Evolutionary conservation across 1,140 invertebrate genomes (phyloP).

Genomic region (Fopius arisanus): DNA sequence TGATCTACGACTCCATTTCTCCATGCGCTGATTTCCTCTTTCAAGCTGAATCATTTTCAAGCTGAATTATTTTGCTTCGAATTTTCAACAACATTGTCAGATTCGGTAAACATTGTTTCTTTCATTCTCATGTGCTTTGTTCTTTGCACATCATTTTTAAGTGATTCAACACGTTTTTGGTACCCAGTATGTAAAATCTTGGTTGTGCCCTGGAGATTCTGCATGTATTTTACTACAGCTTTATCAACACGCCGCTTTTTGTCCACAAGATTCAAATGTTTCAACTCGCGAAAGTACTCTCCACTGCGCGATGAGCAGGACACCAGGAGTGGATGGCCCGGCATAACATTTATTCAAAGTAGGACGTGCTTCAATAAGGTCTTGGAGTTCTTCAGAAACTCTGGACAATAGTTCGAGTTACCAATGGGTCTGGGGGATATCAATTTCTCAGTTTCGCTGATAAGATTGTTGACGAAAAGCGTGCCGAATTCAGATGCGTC

Average conservation of each 20-base stretch:
- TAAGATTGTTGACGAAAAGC: not conserved
- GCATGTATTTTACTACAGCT: not conserved
- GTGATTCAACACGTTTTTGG: no score
- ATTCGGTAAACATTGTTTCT: no score
- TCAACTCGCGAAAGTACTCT: not conserved
- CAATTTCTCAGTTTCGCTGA: not conserved
- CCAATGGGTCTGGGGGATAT: not conserved
- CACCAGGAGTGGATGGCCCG: not conserved
- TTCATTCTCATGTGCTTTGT: no score
- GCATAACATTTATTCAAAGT: constrained; percentile 27
- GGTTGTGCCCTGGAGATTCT: not conserved
- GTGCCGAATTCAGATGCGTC: not conserved
- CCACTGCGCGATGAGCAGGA: not conserved
- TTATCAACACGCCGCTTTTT: not conserved
- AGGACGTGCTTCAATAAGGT: constrained; percentile 23
- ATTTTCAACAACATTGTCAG: no score
- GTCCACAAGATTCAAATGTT: not conserved
- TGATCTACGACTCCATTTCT: no score
- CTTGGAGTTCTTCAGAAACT: not conserved
- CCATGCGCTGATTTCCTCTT: no score
- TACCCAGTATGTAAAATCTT: no score
- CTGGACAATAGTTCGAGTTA: constrained; percentile 22
- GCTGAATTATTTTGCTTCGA: no score
- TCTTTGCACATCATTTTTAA: no score
- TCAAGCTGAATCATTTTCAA: no score